Evolutionary conservation across 2,113 vertebrate species (phyloP).

Genomic region (cattle (Bos taurus)): ARS-UCD2.0 NC_037331.1:92788501-92789000

Average conservation of each 20-base stretch:
- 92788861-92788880: background rate
- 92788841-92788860: background rate
- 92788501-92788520: background rate
- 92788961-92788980: background rate
- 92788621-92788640: background rate
- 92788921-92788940: background rate
- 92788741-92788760: background rate
- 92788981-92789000: background rate
- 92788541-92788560: background rate
- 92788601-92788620: background rate
- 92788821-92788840: background rate
- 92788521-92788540: background rate
- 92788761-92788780: background rate
- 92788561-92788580: background rate
- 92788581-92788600: background rate
- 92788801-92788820: background rate
- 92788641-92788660: background rate
- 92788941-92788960: background rate
- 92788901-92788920: background rate
- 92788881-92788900: background rate
- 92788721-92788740: background rate
- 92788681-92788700: background rate
- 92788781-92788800: background rate
- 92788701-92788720: background rate
- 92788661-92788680: background rate